phyloP scores from a whole-genome alignment of 2,797 vertebrate genomes.

The Harpagifer antarcticus region DNA sequence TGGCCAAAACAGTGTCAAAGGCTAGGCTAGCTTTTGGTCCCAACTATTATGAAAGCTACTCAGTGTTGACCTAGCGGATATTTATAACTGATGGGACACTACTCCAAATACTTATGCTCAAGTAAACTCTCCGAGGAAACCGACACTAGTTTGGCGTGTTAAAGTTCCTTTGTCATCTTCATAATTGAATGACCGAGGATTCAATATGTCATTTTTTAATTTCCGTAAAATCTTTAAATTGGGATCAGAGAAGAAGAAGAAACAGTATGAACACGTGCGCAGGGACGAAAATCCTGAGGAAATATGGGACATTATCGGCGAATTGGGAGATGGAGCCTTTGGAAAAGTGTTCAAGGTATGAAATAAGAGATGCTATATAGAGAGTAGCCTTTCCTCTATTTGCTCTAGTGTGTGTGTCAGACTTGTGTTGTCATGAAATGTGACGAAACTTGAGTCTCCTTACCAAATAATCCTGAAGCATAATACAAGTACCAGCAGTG shows the following conservation, averaged over 20 bases:
- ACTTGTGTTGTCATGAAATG: neutral
- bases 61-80: neutral
- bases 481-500: conserved; percentile 17
- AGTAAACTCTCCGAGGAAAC: neutral
- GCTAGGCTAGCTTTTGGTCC: conserved; percentile 69
- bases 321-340: conserved; percentile 97
- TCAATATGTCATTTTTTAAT: conserved; percentile 96
- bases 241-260: conserved; percentile 96
- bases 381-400: neutral
- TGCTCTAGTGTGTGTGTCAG: neutral
- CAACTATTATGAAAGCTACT: conserved; percentile 36
- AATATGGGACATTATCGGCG: conserved; percentile 95
- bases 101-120: neutral
- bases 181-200: conserved; percentile 21
- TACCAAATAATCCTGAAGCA: neutral
- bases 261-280: conserved; percentile 97
- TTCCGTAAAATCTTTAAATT: conserved; percentile 98
- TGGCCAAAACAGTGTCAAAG: conserved; percentile 55
- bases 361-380: neutral
- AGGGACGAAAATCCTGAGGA: conserved; percentile 96
- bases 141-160: neutral
- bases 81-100: conserved; percentile 32
- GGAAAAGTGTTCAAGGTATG: conserved; percentile 98
- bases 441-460: neutral
- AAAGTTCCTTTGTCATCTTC: conserved; percentile 37